Percentiles rank a stretch among this genome's conserved stretches.
These are phyloP conservation scores for Lasius platythorax DNA, from an alignment of 2,888 invertebrate species.

Conservation along the genomic window DNA sequence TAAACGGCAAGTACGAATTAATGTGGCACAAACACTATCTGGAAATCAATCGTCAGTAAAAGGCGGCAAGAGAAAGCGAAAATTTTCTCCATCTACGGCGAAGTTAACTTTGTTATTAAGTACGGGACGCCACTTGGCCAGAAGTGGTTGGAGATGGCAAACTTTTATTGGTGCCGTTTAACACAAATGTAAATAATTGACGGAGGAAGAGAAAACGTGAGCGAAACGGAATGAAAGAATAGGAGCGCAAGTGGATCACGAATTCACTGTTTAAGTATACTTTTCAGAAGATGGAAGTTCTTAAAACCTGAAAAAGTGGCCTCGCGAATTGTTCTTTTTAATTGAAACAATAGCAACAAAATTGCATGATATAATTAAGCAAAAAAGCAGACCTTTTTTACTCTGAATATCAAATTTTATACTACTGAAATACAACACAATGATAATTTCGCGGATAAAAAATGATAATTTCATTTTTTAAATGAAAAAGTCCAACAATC, in stretches of 20 bases:
- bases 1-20: slow-evolving; percentile 4
- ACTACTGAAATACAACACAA: slow-evolving; percentile 55
- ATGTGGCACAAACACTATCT: not conserved
- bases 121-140: slow-evolving; percentile 35
- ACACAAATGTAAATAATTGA: slow-evolving; percentile 59
- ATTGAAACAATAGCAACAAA: slow-evolving; percentile 70
- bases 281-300: slow-evolving; percentile 73
- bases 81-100: slow-evolving; percentile 51
- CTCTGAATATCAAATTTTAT: not conserved
- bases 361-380: slow-evolving; percentile 61
- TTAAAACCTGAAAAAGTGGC: slow-evolving; percentile 77
- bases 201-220: slow-evolving; percentile 32
- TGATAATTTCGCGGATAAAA: slow-evolving; percentile 65
- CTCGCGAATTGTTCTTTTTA: slow-evolving; percentile 76
- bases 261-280: slow-evolving; percentile 76
- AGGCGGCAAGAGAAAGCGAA: slow-evolving; percentile 31
- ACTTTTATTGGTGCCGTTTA: slow-evolving; percentile 64
- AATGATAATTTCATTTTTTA: slow-evolving; percentile 61
- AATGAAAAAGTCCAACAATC: slow-evolving; percentile 31
- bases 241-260: slow-evolving; percentile 66
- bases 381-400: slow-evolving; percentile 40
- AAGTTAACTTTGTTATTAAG: slow-evolving; percentile 70
- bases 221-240: not conserved
- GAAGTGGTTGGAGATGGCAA: slow-evolving; percentile 60
- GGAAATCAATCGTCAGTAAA: slow-evolving; percentile 28